phyloP scores from a whole-genome alignment of 2,888 invertebrate genomes.

The Eustalomyia histrio region DNA sequence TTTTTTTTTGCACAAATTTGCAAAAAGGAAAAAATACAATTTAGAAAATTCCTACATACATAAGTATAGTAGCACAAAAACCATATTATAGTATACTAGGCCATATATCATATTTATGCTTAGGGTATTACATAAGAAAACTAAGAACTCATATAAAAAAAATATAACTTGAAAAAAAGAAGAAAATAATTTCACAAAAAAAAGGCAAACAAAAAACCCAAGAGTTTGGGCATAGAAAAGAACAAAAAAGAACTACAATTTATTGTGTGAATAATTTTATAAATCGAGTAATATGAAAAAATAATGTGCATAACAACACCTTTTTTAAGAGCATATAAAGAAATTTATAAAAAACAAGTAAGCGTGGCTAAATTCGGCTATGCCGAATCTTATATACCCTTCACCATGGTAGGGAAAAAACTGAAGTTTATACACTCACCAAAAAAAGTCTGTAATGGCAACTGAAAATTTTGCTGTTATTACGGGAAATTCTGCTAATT shows the following conservation, averaged over 20 bases:
- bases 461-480: too few species aligned
- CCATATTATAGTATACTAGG: not conserved
- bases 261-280: slow-evolving; percentile 69
- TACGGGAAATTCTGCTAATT: too few species aligned
- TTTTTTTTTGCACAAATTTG: too few species aligned
- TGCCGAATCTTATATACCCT: too few species aligned
- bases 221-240: not conserved
- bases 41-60: not conserved
- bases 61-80: not conserved
- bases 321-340: not conserved
- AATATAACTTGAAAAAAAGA: too few species aligned
- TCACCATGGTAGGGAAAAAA: too few species aligned
- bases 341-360: too few species aligned
- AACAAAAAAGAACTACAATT: slow-evolving; percentile 52
- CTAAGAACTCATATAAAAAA: not conserved
- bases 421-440: too few species aligned
- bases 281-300: slow-evolving; percentile 61
- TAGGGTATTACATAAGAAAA: not conserved
- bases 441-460: too few species aligned
- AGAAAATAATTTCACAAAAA: not conserved
- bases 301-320: slow-evolving; percentile 58
- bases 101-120: slow-evolving; percentile 1
- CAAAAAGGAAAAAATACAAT: not conserved
- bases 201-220: not conserved
- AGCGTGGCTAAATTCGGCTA: too few species aligned